phyloP scores from a whole-genome alignment of 2,888 invertebrate species.

The Pyrgus malvae region DNA sequence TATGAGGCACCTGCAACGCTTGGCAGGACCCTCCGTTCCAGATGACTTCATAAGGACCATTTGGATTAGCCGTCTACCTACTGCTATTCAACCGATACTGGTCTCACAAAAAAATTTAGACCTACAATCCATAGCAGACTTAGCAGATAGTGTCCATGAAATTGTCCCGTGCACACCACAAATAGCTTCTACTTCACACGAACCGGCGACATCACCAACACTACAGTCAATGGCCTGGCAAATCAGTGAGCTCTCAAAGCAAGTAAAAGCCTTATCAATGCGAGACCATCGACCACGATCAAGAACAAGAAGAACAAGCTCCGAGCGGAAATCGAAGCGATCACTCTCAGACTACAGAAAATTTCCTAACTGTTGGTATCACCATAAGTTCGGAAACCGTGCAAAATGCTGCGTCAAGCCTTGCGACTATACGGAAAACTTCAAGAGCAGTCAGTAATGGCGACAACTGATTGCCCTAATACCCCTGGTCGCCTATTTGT shows the following conservation, averaged over 20 bases:
- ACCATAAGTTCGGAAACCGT: not conserved
- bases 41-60: not conserved
- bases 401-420: not conserved
- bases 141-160: not conserved
- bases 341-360: too few species aligned
- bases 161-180: not conserved
- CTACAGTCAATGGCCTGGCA: not conserved
- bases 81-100: not conserved
- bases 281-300: not conserved
- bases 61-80: not conserved
- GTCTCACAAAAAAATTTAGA: not conserved
- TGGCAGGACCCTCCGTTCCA: not conserved
- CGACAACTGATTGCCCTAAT: not conserved
- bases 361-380: not conserved
- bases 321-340: not conserved
- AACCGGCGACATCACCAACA: too few species aligned
- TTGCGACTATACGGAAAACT: not conserved
- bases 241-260: not conserved
- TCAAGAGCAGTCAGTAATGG: not conserved
- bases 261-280: not conserved
- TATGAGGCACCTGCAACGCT: not conserved
- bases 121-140: not conserved
- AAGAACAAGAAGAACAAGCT: not conserved
- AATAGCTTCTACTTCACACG: not conserved
- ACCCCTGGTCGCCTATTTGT: not conserved